Conservation (phyloP, 2,797 vertebrate genomes). For the Spinibarbus caldwelli region DNA sequence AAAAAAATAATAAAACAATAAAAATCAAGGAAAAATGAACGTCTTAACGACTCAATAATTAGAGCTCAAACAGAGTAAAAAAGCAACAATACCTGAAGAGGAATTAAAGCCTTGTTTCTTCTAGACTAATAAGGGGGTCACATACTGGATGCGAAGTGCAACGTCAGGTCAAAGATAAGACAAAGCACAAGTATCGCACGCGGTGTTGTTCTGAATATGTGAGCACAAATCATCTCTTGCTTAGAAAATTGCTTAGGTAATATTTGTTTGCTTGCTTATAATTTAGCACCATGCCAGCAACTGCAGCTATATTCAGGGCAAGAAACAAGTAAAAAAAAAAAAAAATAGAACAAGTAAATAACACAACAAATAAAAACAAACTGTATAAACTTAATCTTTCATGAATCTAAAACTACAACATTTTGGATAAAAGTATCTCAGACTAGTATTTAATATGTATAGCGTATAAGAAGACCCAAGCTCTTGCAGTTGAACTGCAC, state of each 20-base stretch:
- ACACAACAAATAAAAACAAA: too few relatives aligned
- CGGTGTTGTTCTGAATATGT: not conserved
- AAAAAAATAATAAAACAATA: not conserved
- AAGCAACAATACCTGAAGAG: not conserved
- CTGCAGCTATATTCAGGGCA: too few relatives aligned
- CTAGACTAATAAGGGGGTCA: not conserved
- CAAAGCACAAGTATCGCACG: not conserved
- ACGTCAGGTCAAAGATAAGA: not conserved
- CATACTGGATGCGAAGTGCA: too few relatives aligned
- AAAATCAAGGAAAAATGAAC: constrained; percentile 2
- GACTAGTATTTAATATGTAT: not conserved
- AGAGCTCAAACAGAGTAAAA: not conserved
- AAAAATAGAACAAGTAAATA: too few relatives aligned
- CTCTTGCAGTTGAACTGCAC: not conserved
- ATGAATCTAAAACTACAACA: too few relatives aligned
- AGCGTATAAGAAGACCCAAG: not conserved
- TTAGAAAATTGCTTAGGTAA: too few relatives aligned
- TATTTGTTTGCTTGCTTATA: not conserved
- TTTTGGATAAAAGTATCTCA: not conserved
- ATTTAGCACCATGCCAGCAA: not conserved
- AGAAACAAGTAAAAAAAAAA: too few relatives aligned
- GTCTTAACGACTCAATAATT: constrained; percentile 19
- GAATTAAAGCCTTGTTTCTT: constrained; percentile 4
- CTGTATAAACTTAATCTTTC: too few relatives aligned
- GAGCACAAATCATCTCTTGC: too few relatives aligned